Base-by-base conservation (phyloP, 2,797 vertebrate species). In the Amniataba percoides region DNA sequence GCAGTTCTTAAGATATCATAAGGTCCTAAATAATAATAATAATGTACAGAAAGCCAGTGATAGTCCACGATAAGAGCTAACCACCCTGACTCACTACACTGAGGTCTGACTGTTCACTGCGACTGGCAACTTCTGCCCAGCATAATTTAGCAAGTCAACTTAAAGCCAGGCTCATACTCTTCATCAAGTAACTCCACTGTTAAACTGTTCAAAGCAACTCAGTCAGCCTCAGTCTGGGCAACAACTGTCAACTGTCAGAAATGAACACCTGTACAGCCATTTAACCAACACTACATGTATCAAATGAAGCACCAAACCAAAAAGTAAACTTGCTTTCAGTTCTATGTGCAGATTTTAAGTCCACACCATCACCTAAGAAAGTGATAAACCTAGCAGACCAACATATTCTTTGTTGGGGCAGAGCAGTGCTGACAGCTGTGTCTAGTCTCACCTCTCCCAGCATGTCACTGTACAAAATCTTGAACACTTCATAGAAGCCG, bases 401-500 rank as follows among this genome's bases (percentile, higher is more conserved):
- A 25, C 15, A n/a, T 3, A 18, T 2, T 48, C 19, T 31, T 6
- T 23, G 31, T 25, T 34, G 13, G 40, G 27, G 18, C 12, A 45
- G 43, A 48, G 60, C 23, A 27, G 45, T 25, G 42, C 11, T 5
- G 1, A 25, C 14, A 18, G 66, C 15, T 10, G 16, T 18, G 16
- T 56, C 19, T 19, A 55, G 27, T 76, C 94, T 93, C 92, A 99
- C 98, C 96, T 99, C 97, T 88, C 97, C 97, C 74, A 99, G 71
- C 39, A 97, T 9, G 85, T 98, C 97, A 68, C 97, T 95, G 88
- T 99, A 99, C 0, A 99, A 16, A 80, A 96, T 91, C 95, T 99
- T 99, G 93, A 99, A 99, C 84, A 98, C 93, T 95, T 99, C 97
- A 83, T 99, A 99, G 91, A 99, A 98, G 83, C 98, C 98, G 75